A percentile compares a stretch with the other conserved stretches of the same genome.
Conservation (phyloP, 2,113 vertebrate species). For the Pygoscelis antarcticus region DNA sequence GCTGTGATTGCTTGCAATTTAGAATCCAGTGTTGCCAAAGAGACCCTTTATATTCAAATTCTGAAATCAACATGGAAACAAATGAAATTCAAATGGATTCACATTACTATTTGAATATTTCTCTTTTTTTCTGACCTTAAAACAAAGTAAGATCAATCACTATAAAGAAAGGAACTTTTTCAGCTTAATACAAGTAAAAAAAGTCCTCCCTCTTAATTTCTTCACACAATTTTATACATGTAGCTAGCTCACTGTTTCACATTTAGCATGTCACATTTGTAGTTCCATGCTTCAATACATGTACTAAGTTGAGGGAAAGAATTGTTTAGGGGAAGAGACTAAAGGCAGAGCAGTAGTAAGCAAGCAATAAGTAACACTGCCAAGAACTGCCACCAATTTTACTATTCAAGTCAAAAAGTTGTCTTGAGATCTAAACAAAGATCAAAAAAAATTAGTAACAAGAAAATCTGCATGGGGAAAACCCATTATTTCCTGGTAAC, state of each 20-base stretch:
- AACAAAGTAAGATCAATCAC: background rate
- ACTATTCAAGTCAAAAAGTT: background rate
- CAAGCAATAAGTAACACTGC: background rate
- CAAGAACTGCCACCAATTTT: background rate
- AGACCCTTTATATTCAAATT: background rate
- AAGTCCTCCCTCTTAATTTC: background rate
- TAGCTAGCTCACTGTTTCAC: background rate
- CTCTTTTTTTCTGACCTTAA: background rate
- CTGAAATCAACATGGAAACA: background rate
- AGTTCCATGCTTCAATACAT: background rate
- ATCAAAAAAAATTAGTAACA: background rate
- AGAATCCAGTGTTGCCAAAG: background rate
- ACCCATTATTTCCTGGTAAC: background rate
- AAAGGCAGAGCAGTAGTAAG: background rate
- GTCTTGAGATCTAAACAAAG: background rate
- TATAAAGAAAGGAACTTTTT: background rate
- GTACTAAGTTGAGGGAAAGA: background rate
- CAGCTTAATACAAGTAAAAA: background rate
- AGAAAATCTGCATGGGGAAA: background rate
- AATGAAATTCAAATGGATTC: background rate
- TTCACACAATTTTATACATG: background rate
- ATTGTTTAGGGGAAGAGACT: background rate
- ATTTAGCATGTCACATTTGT: background rate
- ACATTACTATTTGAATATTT: background rate
- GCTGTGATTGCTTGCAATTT: background rate